Percentiles rank a stretch among this genome's conserved stretches.
phyloP scores from a whole-genome alignment of 37 sponge, comb jelly and placozoan genomes.

The Theonella swinhoei region DNA sequence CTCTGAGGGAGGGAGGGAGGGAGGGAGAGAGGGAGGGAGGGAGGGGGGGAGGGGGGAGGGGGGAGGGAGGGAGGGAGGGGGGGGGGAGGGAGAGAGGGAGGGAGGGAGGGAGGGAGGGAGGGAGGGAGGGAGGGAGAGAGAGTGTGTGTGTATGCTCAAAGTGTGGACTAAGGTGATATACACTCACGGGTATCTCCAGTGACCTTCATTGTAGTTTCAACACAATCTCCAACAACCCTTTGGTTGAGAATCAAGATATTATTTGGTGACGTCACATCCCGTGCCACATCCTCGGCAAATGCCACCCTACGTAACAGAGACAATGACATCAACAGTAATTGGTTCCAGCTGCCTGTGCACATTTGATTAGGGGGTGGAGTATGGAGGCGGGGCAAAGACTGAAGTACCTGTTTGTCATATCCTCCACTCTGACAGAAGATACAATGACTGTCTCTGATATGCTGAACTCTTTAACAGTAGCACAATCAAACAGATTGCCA shows the following conservation, averaged over 20 bases:
- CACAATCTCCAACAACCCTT: not conserved
- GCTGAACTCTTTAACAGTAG: no score
- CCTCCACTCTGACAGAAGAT: no score
- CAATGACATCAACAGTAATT: not conserved
- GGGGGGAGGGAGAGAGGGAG: not conserved
- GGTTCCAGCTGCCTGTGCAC: not conserved
- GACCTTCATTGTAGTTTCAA: constrained; percentile 10
- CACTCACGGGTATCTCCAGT: constrained; percentile 33
- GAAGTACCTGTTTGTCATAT: not conserved
- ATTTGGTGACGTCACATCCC: not conserved
- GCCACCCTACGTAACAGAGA: not conserved
- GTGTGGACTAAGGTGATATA: not conserved
- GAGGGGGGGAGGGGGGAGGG: not conserved
- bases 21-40: not conserved
- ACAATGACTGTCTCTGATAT: no score
- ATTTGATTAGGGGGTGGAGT: not conserved
- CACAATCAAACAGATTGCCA: constrained; percentile 47
- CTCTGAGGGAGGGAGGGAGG: not conserved
- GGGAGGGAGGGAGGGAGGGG: not conserved
- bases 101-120: not conserved
- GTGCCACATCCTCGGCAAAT: constrained; percentile 2
- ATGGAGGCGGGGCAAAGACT: not conserved
- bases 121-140: constrained; percentile 1
- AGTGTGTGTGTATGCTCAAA: not conserved
- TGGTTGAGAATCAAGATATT: constrained; percentile 18